Evolutionary conservation across 2,113 vertebrate species (phyloP).

Genomic region (Phylloscopus trochilus): DNA sequence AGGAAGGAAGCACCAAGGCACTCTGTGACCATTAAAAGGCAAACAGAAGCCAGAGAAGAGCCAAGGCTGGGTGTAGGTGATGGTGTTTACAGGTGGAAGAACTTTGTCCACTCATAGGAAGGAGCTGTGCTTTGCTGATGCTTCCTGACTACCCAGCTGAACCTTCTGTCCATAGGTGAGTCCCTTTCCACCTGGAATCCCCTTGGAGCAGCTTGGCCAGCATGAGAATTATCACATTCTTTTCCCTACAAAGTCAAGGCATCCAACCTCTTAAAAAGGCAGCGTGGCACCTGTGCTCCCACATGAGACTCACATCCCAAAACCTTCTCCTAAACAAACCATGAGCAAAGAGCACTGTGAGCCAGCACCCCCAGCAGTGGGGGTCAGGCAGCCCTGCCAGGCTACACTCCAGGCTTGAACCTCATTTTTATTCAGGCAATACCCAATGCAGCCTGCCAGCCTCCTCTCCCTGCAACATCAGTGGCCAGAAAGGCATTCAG

Average conservation of each 20-base stretch:
- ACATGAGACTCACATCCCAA: not conserved
- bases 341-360: not conserved
- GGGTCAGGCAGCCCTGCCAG: not conserved
- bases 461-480: not conserved
- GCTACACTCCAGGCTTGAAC: not conserved
- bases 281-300: not conserved
- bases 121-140: not conserved
- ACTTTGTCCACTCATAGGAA: fast-evolving
- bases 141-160: not conserved
- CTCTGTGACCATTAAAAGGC: not conserved
- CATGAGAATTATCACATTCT: not conserved
- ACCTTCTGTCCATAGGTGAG: not conserved
- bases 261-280: not conserved
- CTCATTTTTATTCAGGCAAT: not conserved
- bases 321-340: not conserved
- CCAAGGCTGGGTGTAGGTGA: not conserved
- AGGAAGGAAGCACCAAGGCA: not conserved
- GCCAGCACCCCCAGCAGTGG: not conserved
- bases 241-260: not conserved
- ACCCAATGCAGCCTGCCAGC: not conserved
- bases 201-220: not conserved
- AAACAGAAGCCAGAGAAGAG: not conserved
- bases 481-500: not conserved
- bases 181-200: not conserved
- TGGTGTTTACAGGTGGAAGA: not conserved